Conservation (phyloP, 2,888 invertebrate species). For the Selenia dentaria region DNA sequence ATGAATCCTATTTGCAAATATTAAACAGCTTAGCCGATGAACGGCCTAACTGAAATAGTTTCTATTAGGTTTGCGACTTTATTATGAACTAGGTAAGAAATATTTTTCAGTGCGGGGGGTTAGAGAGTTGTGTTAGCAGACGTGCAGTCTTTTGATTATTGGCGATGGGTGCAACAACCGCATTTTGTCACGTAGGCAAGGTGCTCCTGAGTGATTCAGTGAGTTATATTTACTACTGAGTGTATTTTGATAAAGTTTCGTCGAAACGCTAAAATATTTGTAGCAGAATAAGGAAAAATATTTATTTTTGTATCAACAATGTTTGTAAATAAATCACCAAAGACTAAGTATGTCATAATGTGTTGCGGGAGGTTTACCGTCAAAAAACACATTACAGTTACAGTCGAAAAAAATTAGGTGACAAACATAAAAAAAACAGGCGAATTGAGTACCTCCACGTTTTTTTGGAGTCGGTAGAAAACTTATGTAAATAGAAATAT, state of each 20-base stretch:
- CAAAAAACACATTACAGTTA: no score
- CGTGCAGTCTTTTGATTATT: constrained; percentile 22
- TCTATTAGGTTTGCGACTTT: not conserved
- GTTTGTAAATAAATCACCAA: no score
- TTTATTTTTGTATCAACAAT: no score
- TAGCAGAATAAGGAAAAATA: constrained; percentile 1
- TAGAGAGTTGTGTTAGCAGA: constrained; percentile 9
- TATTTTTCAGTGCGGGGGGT: not conserved
- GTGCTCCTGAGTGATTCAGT: constrained; percentile 9
- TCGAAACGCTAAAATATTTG: constrained; percentile 1
- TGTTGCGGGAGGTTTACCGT: no score
- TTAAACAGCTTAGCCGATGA: not conserved
- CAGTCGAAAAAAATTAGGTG: no score
- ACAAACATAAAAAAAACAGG: no score
- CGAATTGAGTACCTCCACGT: no score
- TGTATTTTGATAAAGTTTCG: constrained; percentile 12
- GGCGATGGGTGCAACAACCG: constrained; percentile 33
- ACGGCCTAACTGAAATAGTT: constrained; percentile 1
- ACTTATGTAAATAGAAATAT: no score
- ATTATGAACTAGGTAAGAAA: not conserved
- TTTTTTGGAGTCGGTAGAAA: no score
- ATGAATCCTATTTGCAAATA: constrained; percentile 31
- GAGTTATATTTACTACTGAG: not conserved
- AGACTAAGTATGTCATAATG: no score
- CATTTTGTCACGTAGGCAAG: constrained; percentile 28